Evolutionary conservation across 2,888 invertebrate species (phyloP).

Genomic region (Cryptosula pallasiana): DNA sequence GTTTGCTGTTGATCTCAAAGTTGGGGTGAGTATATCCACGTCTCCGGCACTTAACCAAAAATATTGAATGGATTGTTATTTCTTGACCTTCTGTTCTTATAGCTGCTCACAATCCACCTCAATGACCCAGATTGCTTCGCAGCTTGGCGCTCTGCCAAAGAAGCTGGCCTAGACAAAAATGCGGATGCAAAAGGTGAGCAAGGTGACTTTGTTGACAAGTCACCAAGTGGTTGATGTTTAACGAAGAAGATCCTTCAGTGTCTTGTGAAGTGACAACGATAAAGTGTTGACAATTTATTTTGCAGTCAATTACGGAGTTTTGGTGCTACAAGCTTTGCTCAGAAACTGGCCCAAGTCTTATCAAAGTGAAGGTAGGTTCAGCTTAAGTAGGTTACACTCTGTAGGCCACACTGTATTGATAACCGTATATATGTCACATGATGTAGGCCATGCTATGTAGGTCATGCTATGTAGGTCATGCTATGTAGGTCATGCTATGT

Average conservation of each 20-base stretch:
- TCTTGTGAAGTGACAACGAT: no score
- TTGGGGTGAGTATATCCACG: slow-evolving; percentile 68
- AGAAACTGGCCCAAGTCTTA: slow-evolving; percentile 73
- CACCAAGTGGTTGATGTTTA: no score
- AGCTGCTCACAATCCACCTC: slow-evolving; percentile 95
- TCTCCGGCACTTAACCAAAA: background rate
- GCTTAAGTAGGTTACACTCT: no score
- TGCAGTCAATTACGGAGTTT: slow-evolving; percentile 85
- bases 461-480: no score
- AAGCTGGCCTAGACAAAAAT: slow-evolving; percentile 71
- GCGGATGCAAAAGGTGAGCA: slow-evolving; percentile 24
- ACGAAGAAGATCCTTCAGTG: no score
- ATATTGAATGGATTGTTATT: slow-evolving; percentile 3
- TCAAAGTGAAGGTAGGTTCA: slow-evolving; percentile 16
- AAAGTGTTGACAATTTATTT: no score
- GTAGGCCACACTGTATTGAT: no score
- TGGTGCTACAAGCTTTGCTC: slow-evolving; percentile 85
- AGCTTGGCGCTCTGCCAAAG: slow-evolving; percentile 96
- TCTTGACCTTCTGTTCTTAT: slow-evolving; percentile 28
- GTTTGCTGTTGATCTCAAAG: slow-evolving; percentile 98
- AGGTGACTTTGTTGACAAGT: no score
- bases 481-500: no score
- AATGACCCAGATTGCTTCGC: slow-evolving; percentile 97
- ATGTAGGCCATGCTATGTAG: no score
- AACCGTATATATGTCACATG: no score